These are phyloP conservation scores for Cenopis cana DNA, from an alignment of 2,888 invertebrate species.

Conservation along the genomic window DNA sequence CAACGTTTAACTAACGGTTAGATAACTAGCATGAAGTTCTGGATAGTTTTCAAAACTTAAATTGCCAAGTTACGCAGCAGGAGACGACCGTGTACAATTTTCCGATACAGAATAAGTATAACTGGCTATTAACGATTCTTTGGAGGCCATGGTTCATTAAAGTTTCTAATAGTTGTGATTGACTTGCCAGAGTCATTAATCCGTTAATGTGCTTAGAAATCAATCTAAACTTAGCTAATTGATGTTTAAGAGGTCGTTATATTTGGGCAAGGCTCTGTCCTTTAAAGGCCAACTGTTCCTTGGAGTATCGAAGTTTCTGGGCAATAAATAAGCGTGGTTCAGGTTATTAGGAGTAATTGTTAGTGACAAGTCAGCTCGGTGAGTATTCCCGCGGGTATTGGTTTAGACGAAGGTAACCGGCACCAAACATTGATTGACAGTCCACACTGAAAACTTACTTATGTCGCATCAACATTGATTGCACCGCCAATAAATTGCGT, in stretches of 20 bases:
- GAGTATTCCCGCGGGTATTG: conserved; percentile 10
- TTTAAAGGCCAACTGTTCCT: conserved; percentile 8
- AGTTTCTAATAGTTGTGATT: conserved; percentile 39
- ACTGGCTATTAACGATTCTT: conserved; percentile 36
- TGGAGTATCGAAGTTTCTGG: conserved; percentile 16
- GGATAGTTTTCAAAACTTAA: conserved; percentile 74
- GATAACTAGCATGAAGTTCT: conserved; percentile 63
- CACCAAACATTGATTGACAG: too few species aligned
- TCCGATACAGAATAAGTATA: background rate
- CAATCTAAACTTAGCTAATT: conserved; percentile 38
- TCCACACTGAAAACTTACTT: too few species aligned
- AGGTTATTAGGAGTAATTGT: conserved; percentile 1
- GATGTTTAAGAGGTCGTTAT: conserved; percentile 26
- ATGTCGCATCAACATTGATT: too few species aligned
- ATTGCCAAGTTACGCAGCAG: conserved; percentile 66
- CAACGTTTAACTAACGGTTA: conserved; percentile 68
- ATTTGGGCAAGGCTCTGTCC: conserved; percentile 19
- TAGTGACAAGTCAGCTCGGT: conserved; percentile 4
- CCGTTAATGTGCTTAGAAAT: conserved; percentile 31
- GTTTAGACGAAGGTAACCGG: background rate
- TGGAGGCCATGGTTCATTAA: conserved; percentile 23
- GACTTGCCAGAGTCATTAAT: conserved; percentile 27
- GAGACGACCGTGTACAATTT: conserved; percentile 55
- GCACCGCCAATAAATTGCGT: too few species aligned
- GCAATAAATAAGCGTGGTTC: conserved; percentile 10